These are phyloP conservation scores for Zhuqinia jingwanae DNA, from an alignment of 2,888 invertebrate species.

Conservation along the genomic window DNA sequence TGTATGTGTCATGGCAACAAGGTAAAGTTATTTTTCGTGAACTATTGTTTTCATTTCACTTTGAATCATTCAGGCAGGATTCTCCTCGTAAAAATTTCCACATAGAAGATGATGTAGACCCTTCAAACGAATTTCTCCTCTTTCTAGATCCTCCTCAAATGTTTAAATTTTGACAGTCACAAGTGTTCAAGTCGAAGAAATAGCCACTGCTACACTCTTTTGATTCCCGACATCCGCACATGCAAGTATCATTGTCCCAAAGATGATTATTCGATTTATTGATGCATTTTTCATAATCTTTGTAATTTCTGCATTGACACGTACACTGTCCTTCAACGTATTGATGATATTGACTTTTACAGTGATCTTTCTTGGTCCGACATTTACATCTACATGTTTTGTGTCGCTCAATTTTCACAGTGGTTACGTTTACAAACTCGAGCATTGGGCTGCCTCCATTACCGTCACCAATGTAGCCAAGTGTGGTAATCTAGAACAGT, in stretches of 20 bases:
- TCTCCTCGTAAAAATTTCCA: too few species aligned
- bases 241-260: slow-evolving; percentile 73
- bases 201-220: slow-evolving; percentile 72
- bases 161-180: slow-evolving; percentile 71
- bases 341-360: slow-evolving; percentile 59
- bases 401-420: slow-evolving; percentile 65
- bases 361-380: slow-evolving; percentile 71
- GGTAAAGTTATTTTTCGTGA: neutral
- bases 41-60: neutral
- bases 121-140: too few species aligned
- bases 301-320: slow-evolving; percentile 69
- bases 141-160: too few species aligned
- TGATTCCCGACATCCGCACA: slow-evolving; percentile 71
- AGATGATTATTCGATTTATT: slow-evolving; percentile 51
- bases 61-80: too few species aligned
- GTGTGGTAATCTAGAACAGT: slow-evolving; percentile 67
- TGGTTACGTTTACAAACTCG: slow-evolving; percentile 54
- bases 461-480: slow-evolving; percentile 66
- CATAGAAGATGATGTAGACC: too few species aligned
- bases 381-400: slow-evolving; percentile 73
- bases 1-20: neutral
- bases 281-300: slow-evolving; percentile 28
- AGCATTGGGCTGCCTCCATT: slow-evolving; percentile 41
- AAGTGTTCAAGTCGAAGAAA: slow-evolving; percentile 62
- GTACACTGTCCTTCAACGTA: slow-evolving; percentile 72